Base-by-base conservation (phyloP, 1,140 invertebrate species). In the Tyrophagus putrescentiae region DNA sequence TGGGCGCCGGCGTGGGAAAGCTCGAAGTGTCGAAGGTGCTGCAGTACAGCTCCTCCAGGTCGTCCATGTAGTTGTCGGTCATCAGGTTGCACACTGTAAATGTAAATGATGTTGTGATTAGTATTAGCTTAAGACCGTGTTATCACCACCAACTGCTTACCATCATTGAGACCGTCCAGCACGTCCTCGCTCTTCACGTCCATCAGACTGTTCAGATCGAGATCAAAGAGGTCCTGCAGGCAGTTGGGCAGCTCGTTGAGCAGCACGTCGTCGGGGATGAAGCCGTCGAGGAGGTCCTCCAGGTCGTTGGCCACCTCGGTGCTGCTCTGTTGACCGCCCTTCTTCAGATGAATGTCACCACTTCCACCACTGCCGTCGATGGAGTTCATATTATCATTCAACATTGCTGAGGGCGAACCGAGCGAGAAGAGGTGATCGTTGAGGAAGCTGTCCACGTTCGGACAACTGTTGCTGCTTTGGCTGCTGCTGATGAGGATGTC, bases 181-280 rank as follows among this genome's bases (percentile, higher is more conserved):
- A 58, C 3, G 53, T 58, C 57, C 11, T 58, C 57, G 21, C 50
- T 57, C 41, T 42, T 58, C 4, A 25, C 25, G 5, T 53, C 34
- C 25, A 53, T 27, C 3, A 58, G 50, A 13, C 16, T 25, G 32
- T 23, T 57, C n/a, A 13, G n/a, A 13, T 18, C 13, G 28, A 13
- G 7, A 58, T 25, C 44, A 13, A 58, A n/a, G n/a, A 58, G 28
- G 25, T 58, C 57, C 7, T 58, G 13, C 13, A 58, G 27, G 53
- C 57, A 58, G n/a, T 58, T 48, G 13, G 57, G 57, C n/a, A 58
- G 11, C 53, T 58, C 57, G n/a, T 58, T 58, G 1, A 58, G 16
- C 27, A 58, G 16, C 41, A 58, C 57, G 29, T 58, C 57, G 21
- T 58, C 57, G 13, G 57, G 53, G 53, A 58, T 57, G 25, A 57